phyloP scores from a whole-genome alignment of 1,140 invertebrate genomes.

The Habropoda laboriosa region DNA sequence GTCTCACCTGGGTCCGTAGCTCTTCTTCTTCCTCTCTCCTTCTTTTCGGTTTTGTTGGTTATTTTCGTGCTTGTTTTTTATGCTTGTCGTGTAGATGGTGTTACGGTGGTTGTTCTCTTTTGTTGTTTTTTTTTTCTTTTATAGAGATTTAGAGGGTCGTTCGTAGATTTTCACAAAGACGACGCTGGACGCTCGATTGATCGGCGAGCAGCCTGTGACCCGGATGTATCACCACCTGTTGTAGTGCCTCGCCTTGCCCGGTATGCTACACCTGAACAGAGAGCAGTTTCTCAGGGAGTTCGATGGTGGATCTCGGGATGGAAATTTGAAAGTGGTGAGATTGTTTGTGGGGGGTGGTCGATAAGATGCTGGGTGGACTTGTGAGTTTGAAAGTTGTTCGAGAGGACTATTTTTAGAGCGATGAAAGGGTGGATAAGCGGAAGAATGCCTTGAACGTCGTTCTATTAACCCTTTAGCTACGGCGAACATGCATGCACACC shows the following conservation, averaged over 20 bases:
- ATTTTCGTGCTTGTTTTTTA: too few relatives aligned
- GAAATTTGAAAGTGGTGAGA: neutral
- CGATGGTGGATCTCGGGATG: neutral
- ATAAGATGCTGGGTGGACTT: neutral
- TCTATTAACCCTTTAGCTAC: too few relatives aligned
- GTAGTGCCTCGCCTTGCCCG: neutral
- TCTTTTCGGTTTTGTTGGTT: too few relatives aligned
- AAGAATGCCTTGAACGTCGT: too few relatives aligned
- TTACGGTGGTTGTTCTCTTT: neutral
- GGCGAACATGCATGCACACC: too few relatives aligned
- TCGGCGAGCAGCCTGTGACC: conserved; percentile 12
- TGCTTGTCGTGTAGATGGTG: too few relatives aligned
- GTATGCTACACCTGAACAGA: too few relatives aligned
- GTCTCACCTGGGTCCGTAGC: neutral
- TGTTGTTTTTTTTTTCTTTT: neutral
- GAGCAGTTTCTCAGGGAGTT: too few relatives aligned
- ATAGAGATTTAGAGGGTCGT: neutral
- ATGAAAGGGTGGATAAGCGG: neutral
- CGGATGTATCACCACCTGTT: conserved; percentile 42
- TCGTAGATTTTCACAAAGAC: conserved; percentile 36
- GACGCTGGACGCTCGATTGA: conserved; percentile 39
- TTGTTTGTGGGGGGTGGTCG: neutral
- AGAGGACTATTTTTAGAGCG: neutral
- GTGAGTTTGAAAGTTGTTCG: too few relatives aligned
- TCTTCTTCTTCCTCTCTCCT: too few relatives aligned